Evolutionary conservation across 2,888 invertebrate species (phyloP).

Genomic region (Acholoe squamosa): DNA sequence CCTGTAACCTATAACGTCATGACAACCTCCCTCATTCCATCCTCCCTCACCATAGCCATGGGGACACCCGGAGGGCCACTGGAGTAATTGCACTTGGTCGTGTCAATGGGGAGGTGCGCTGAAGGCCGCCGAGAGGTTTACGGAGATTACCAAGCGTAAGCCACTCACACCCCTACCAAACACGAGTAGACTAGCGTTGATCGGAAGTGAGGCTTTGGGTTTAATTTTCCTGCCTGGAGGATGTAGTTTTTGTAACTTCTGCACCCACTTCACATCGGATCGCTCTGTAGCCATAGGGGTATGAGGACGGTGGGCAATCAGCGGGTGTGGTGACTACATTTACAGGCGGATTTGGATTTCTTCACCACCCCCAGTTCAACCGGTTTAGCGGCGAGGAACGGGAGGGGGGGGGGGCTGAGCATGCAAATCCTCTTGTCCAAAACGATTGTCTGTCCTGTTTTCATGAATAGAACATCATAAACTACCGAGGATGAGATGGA

Average conservation of each 20-base stretch:
- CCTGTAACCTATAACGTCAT: too few relatives aligned
- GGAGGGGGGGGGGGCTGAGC: too few relatives aligned
- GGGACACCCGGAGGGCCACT: too few relatives aligned
- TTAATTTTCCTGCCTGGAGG: neutral
- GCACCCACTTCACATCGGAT: neutral
- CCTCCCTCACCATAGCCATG: too few relatives aligned
- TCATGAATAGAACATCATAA: too few relatives aligned
- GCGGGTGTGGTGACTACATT: neutral
- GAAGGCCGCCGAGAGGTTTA: slow-evolving; percentile 39
- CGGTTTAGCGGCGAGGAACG: too few relatives aligned
- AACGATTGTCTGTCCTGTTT: too few relatives aligned
- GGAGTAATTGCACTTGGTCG: slow-evolving; percentile 42
- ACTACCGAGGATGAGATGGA: too few relatives aligned
- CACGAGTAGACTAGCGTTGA: neutral
- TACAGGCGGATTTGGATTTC: neutral
- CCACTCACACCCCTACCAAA: neutral
- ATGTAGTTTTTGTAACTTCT: slow-evolving; percentile 15
- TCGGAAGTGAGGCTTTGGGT: neutral
- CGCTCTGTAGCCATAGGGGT: neutral
- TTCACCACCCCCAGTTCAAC: too few relatives aligned
- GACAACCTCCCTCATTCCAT: too few relatives aligned
- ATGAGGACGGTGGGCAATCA: neutral
- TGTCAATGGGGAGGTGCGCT: neutral
- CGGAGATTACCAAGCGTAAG: slow-evolving; percentile 47
- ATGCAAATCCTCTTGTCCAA: too few relatives aligned